phyloP scores from a whole-genome alignment of 2,113 vertebrate genomes.

The Jacana jacana region DNA sequence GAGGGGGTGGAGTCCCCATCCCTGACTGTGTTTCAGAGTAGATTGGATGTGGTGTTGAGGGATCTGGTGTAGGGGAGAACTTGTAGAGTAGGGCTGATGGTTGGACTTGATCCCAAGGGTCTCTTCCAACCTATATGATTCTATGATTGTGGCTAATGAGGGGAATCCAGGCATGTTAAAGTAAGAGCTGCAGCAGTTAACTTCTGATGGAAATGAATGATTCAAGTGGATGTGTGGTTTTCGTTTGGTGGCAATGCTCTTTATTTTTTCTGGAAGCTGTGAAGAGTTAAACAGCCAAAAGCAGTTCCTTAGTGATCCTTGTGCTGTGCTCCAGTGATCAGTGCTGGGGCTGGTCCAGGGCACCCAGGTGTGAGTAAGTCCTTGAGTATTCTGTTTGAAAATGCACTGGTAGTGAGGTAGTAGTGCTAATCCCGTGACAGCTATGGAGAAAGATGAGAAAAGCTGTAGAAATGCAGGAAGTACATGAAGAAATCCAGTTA shows the following conservation, averaged over 20 bases:
- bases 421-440: not conserved
- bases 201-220: not conserved
- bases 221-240: not conserved
- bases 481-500: not conserved
- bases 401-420: not conserved
- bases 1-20: no score
- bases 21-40: no score
- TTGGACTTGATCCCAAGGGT: no score
- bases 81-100: no score
- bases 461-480: not conserved
- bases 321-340: not conserved
- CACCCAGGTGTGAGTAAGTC: not conserved
- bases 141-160: not conserved
- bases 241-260: not conserved
- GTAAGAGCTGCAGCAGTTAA: not conserved
- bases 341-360: not conserved
- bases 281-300: not conserved
- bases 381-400: not conserved
- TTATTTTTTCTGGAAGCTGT: not conserved
- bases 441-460: not conserved
- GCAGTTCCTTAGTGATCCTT: not conserved
- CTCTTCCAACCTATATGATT: no score
- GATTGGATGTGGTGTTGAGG: no score
- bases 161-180: not conserved
- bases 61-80: no score